These are phyloP conservation scores for Chironomus tepperi DNA, from an alignment of 1,140 invertebrate species.

Conservation along the genomic window DNA sequence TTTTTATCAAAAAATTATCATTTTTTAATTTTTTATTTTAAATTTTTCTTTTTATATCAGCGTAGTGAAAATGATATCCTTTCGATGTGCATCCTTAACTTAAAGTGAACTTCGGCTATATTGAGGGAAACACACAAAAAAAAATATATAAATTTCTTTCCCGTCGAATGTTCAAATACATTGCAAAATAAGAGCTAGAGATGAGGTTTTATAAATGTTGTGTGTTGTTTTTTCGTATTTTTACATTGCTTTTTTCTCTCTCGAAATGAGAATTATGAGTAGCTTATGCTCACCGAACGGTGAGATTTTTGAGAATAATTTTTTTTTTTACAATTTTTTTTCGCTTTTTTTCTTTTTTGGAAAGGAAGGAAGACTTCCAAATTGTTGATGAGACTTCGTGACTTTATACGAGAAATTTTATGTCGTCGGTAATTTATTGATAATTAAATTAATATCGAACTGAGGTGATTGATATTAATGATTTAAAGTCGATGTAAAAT, in stretches of 20 bases:
- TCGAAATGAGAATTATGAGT: background rate
- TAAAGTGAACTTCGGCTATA: background rate
- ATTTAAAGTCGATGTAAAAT: background rate
- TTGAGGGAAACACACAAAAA: background rate
- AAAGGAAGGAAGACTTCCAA: too few relatives aligned
- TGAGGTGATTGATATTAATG: background rate
- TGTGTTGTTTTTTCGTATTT: background rate
- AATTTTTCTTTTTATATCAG: background rate
- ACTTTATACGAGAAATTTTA: too few relatives aligned
- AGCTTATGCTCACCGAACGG: background rate
- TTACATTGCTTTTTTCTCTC: constrained; percentile 1
- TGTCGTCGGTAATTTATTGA: too few relatives aligned
- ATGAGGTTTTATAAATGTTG: constrained; percentile 9
- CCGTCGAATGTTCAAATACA: background rate
- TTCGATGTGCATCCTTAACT: constrained; percentile 12
- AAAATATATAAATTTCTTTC: background rate
- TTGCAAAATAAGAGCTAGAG: constrained; percentile 1
- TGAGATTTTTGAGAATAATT: background rate
- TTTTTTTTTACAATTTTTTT: background rate
- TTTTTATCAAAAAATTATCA: background rate
- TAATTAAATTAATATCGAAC: background rate
- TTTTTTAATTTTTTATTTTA: background rate
- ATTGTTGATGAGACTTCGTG: too few relatives aligned
- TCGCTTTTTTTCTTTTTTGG: background rate
- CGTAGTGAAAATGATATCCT: constrained; percentile 13